Base-by-base conservation (phyloP, 2,113 vertebrate species). In the Gnathonemus longibarbis region DNA sequence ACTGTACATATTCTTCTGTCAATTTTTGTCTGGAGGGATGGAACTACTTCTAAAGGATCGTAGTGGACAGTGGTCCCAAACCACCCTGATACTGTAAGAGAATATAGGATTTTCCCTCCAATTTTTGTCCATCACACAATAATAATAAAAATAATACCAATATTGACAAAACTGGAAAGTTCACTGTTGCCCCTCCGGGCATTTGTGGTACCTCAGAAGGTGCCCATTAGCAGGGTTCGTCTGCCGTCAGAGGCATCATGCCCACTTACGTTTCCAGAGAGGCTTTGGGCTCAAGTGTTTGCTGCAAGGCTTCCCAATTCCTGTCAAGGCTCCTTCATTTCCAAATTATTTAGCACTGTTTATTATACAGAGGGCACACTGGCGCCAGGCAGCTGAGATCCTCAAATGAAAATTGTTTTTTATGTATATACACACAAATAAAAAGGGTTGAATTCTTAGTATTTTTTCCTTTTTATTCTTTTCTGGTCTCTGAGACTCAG, bases 271-370 rank as follows among this genome's bases (percentile, higher is more conserved):
- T 80, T 19, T 24, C 88, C 46, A 50, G 45, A 52, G 39, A 92
- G 92, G 92, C 90, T 92, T 92, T 88, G 89, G 66, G 89, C 92
- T 95, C 92, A 94, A 95, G 92, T 94, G 93, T 92, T 94, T 92
- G 92, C 89, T 89, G 89, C 88, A 77, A 77, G 5, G 70, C 91
- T 90, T 49, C 89, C 90, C 10, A 85, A 45, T 92, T 92, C 90
- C 92, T 49, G 93, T 94, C 93, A 95, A 95, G 90, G 89, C 92
- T 93, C 89, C 90, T 90, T 94, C 94, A 94, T 93, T 93, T 95
- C 92, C 90, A 94, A 94, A 95, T 95, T 94, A 95, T 95, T 95
- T 94, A 94, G 91, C 93, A 91, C 91, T 95, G 95, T 96, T 96
- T 95, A 95, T 94, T 94, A 94, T 94, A 95, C 92, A 93, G 92